A percentile compares a stretch with the other conserved stretches of the same genome.
phyloP scores from a whole-genome alignment of 2,113 vertebrate species.

The Neotoma lepida region DNA sequence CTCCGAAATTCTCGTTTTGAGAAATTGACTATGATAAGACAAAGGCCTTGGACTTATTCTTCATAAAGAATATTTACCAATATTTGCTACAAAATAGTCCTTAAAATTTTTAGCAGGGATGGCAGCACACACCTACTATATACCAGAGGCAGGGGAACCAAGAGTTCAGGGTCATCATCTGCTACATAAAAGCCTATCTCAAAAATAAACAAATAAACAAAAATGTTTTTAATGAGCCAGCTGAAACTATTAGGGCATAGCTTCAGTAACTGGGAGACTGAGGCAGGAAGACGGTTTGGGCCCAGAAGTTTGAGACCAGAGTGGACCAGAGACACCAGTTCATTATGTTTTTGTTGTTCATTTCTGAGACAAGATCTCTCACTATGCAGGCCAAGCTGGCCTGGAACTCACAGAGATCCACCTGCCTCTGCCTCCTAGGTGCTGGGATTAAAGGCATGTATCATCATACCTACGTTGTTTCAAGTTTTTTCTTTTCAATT shows the following conservation, averaged over 20 bases:
- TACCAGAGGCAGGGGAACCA: too few species aligned
- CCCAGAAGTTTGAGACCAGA: not conserved
- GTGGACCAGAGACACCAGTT: not conserved
- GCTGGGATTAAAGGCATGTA: not conserved
- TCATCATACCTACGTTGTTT: not conserved
- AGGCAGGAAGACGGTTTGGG: not conserved
- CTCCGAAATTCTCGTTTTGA: conserved; percentile 31
- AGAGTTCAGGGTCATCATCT: not conserved
- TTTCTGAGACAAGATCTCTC: not conserved
- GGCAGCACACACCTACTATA: not conserved
- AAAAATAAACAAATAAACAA: not conserved
- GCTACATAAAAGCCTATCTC: not conserved
- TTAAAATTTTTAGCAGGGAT: not conserved
- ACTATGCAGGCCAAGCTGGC: not conserved
- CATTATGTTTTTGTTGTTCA: too few species aligned
- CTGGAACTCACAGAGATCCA: not conserved
- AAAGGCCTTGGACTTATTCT: not conserved
- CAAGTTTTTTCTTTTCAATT: not conserved
- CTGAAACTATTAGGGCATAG: not conserved
- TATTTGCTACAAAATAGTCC: not conserved
- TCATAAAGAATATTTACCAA: not conserved
- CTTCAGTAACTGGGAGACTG: not conserved
- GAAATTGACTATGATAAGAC: not conserved
- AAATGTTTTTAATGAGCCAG: not conserved
- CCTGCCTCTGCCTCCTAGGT: not conserved